Evolutionary conservation across 2,888 invertebrate genomes (phyloP), one percentile per base, ranked within the genome.

Genomic region (Platycheirus albimanus): DNA sequence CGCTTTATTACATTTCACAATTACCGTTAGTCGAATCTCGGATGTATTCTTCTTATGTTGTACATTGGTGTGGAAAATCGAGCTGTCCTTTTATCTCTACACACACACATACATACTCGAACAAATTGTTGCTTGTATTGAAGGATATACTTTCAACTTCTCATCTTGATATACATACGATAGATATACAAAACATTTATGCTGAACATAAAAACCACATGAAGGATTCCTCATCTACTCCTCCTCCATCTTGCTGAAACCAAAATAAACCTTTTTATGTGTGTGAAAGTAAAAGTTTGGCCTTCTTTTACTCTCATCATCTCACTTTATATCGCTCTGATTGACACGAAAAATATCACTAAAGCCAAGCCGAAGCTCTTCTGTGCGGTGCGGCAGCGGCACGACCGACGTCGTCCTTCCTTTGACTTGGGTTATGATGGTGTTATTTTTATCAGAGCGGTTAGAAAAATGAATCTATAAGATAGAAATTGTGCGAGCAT

Each of bases 341-440:
- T 83, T 83, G 77, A 77, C 81, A 77, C 77, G 77, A 72, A 81
- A n/a, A n/a, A n/a, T n/a, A n/a, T n/a, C n/a, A 76, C 30, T 76
- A 70, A 52, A 66, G 51, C 66, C 54, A 67, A 71, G 58, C 63
- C 28, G 0, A 43, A 15, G 54, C 36, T 43, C 58, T 15, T 52
- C 24, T 3, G 24, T 24, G 3, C 24, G 24, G 3, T 6, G 24
- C 24, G 24, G 3, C 24, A 6, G 24, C 6, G 3, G 24, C 3
- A 4, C 6, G 24, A n/a, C n/a, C n/a, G n/a, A n/a, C n/a, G 24
- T 33, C 5, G 43, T 52, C 45, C 61, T 61, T 71, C 47, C 63
- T 71, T 56, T 63, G 72, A 24, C 41, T 72, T 67, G 61, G 47
- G n/a, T n/a, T n/a, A n/a, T n/a, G n/a, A n/a, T n/a, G n/a, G 43